Conservation (phyloP, 2,797 vertebrate genomes). For the Neostethus bicornis region DNA sequence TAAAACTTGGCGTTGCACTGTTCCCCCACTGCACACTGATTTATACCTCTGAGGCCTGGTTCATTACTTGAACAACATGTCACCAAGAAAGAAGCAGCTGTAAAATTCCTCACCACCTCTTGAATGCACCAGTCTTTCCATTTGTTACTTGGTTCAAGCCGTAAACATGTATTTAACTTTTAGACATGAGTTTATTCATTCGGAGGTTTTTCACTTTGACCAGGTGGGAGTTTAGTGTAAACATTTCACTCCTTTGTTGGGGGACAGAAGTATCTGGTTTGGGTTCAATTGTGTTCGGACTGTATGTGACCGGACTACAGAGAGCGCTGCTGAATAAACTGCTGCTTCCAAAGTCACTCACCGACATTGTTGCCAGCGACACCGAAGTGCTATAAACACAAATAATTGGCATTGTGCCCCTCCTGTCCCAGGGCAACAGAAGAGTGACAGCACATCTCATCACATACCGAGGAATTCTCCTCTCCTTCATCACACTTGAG, state of each 20-base stretch:
- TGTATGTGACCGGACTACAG: constrained; percentile 78
- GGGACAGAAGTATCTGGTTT: constrained; percentile 8
- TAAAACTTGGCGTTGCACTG: constrained; percentile 6
- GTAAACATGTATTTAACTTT: constrained; percentile 12
- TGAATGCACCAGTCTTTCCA: constrained; percentile 33
- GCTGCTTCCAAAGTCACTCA: constrained; percentile 56
- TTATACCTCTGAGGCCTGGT: constrained; percentile 21
- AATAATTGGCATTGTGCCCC: constrained; percentile 62
- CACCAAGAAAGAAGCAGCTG: constrained; percentile 18
- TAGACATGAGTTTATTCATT: not conserved
- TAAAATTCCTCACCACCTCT: constrained; percentile 60
- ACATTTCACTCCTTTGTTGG: constrained; percentile 2
- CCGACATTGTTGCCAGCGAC: constrained; percentile 74
- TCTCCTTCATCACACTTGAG: constrained; percentile 59
- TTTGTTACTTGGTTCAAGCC: constrained; percentile 11
- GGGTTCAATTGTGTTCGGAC: constrained; percentile 43
- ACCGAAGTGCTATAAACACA: constrained; percentile 77
- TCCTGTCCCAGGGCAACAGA: constrained; percentile 55
- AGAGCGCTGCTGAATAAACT: constrained; percentile 59
- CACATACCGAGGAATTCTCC: constrained; percentile 50
- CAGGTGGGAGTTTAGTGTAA: not conserved
- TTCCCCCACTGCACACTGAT: constrained; percentile 27
- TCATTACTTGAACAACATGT: constrained; percentile 41
- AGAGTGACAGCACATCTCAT: constrained; percentile 46
- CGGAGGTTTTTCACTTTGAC: not conserved